These are phyloP conservation scores for Micoletzkya japonica DNA, from an alignment of 2,888 invertebrate species.

Conservation along the genomic window DNA sequence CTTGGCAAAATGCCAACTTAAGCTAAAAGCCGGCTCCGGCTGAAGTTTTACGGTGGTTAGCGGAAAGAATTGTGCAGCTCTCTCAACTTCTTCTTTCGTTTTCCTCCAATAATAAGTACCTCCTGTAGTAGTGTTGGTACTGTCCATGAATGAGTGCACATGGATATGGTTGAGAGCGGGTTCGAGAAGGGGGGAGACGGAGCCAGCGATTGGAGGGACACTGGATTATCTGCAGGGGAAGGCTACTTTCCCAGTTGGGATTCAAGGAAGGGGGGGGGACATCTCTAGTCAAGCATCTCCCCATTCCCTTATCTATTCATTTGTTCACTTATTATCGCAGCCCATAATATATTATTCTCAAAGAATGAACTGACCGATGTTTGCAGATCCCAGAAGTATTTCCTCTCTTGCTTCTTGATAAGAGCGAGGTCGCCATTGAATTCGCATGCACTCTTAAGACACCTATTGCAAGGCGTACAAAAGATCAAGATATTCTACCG, in stretches of 20 bases:
- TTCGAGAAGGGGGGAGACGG: constrained; percentile 33
- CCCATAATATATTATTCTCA: background rate
- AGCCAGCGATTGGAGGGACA: constrained; percentile 38
- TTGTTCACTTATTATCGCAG: too few relatives aligned
- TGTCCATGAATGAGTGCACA: constrained; percentile 94
- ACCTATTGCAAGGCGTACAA: background rate
- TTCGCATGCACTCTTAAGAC: constrained; percentile 71
- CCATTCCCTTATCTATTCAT: background rate
- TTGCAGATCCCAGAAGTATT: constrained; percentile 88
- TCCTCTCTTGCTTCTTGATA: constrained; percentile 75
- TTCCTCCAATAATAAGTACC: constrained; percentile 66
- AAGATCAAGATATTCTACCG: background rate
- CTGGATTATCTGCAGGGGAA: constrained; percentile 44
- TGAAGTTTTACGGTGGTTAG: too few relatives aligned
- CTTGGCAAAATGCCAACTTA: too few relatives aligned
- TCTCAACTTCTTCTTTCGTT: too few relatives aligned
- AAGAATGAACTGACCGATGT: constrained; percentile 69
- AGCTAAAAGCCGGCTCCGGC: too few relatives aligned
- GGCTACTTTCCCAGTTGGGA: background rate
- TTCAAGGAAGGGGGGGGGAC: background rate
- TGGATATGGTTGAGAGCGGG: constrained; percentile 73
- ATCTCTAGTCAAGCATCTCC: background rate
- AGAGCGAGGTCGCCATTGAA: constrained; percentile 81
- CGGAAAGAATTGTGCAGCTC: too few relatives aligned
- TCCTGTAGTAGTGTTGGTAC: constrained; percentile 82